phyloP scores from a whole-genome alignment of 2,113 vertebrate genomes.

The Xiphias gladius region DNA sequence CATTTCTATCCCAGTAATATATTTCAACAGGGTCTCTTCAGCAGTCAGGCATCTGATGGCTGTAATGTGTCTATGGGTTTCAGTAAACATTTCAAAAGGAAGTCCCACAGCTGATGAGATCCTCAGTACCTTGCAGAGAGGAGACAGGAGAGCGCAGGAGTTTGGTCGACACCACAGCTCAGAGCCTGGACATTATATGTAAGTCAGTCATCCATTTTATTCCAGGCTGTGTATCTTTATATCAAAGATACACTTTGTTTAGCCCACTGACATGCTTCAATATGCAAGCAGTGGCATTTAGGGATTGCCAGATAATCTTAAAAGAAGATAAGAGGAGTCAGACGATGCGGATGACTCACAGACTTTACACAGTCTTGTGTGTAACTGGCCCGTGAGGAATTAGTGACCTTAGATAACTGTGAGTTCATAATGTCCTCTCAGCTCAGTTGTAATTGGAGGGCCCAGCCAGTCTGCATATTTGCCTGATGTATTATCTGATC shows the following conservation, averaged over 20 bases:
- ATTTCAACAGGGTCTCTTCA: conserved; percentile 5
- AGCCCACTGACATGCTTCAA: conserved; percentile 44
- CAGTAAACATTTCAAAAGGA: conserved; percentile 19
- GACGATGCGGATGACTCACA: conserved; percentile 49
- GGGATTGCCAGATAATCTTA: conserved; percentile 53
- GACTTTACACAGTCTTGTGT: conserved; percentile 37
- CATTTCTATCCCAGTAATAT: not conserved
- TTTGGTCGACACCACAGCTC: conserved; percentile 34
- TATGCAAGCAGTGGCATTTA: conserved; percentile 59
- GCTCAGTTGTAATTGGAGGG: conserved; percentile 5
- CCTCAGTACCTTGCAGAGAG: conserved; percentile 13
- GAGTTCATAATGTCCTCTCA: conserved; percentile 26
- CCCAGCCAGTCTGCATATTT: conserved; percentile 4
- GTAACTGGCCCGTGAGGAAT: conserved; percentile 41
- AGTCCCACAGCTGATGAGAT: conserved; percentile 24
- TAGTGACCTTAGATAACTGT: conserved; percentile 49
- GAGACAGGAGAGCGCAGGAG: conserved; percentile 30
- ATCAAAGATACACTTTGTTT: conserved; percentile 44
- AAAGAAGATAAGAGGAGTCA: conserved; percentile 53
- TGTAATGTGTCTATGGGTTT: not conserved
- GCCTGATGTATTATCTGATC: conserved; percentile 16
- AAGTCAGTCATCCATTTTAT: conserved; percentile 49
- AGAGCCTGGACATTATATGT: conserved; percentile 23
- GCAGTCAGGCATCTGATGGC: conserved; percentile 2
- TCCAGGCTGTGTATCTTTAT: too few relatives aligned